Base-by-base conservation (phyloP, 2,888 invertebrate genomes). In the Dasysyrphus albostriatus region DNA sequence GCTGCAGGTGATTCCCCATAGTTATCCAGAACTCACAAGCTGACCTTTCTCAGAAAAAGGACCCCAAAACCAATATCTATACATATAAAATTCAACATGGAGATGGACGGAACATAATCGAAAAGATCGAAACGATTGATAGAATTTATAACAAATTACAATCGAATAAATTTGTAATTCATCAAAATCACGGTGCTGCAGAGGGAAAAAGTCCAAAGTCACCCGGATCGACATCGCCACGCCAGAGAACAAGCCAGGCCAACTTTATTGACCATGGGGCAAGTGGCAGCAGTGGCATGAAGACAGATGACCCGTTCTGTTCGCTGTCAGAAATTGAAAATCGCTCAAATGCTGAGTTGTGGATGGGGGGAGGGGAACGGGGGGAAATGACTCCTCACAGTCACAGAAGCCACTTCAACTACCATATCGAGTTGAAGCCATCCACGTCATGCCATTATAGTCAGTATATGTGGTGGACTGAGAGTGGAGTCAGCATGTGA, bases 91-190 rank as follows among this genome's bases (percentile, higher is more conserved):
- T 24, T 0, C 37, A 19, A 14, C 24, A 49, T 14, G 12, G 24
- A 37, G 42, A 42, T 44, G 32, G 63, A 47, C 44, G 32, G 5
- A 47, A 32, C 81, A 81, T 72, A 81, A 85, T 82, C 85, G 85
- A 85, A 78, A 29, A 85, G 85, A 85, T 85, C 67, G 77, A 82
- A 85, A 78, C 87, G 83, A 87, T 87, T 87, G 87, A 87, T 87
- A 87, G 83, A 83, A 83, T 87, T 87, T 87, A 87, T 87, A 87
- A 87, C 87, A 87, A 87, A 87, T 87, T 87, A 87, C 87, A 87
- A 87, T 83, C 87, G 87, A 87, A 87, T 83, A 82, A 87, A 87
- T 75, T 83, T 75, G 87, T 83, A 83, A 87, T 87, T 87, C 83
- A 87, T 83, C 87, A 87, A 87, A 87, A 87, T 87, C 87, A 79